Evolutionary conservation across 2,888 invertebrate genomes (phyloP), one percentile per base, ranked within the genome.

Genomic region (Sylvicola cinctus): DNA sequence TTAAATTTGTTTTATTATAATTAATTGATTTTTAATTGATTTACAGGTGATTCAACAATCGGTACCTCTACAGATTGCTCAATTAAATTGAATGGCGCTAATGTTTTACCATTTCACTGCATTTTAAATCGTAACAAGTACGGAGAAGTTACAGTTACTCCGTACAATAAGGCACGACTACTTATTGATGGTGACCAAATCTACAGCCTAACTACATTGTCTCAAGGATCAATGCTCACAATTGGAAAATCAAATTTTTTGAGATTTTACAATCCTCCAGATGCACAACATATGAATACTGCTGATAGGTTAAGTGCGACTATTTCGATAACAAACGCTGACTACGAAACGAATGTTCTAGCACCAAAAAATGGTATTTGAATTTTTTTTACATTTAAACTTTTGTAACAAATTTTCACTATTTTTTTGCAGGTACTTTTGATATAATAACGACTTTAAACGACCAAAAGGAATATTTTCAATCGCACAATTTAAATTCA

Each of bases 191-290:
- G 81, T 11, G 55, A 69, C 31, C 64, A 66, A 15, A 70, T 84
- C 37, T 66, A 66, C 41, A 68, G 68, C 43, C 76, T 87, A 28
- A 74, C 76, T 3, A 62, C 80, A 44, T 64, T 90, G 31, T 74
- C 74, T 10, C 85, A 87, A 70, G 88, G 88, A 48, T 84, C 83
- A 51, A 88, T 87, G 81, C 62, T 90, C 41, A 85, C 84, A 34
- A 75, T 91, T 45, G 90, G 90, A 17, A 70, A 85, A 33, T 84
- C 88, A 34, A 87, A 84, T 58, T 85, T 84, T 60, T 73, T 90
- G 56, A 75, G 90, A 29, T 90, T 87, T 64, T 88, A 90, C 59
- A 83, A 88, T 55, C 90, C 90, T 0, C 79, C 79, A 34, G 85
- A 88, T 52, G 87, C 87, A 4, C 74, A 77, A 54, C 66, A 83